phyloP scores from a whole-genome alignment of 2,797 vertebrate genomes.

The Chiroxiphia lanceolata region DNA sequence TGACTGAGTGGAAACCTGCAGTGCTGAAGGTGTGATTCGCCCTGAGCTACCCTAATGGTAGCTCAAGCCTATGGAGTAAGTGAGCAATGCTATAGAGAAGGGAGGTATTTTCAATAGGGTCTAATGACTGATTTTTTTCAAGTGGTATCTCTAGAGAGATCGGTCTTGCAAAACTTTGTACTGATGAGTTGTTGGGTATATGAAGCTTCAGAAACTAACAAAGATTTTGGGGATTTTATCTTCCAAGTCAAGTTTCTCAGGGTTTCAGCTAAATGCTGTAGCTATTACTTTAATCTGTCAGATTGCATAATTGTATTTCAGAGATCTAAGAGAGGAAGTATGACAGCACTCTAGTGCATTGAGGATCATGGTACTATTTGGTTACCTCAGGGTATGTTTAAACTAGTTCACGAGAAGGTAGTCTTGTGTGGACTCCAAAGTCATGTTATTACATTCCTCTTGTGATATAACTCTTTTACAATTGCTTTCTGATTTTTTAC shows the following conservation, averaged over 20 bases:
- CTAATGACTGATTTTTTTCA: neutral
- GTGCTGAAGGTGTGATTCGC: neutral
- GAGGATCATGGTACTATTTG: neutral
- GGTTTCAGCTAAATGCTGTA: neutral
- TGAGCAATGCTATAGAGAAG: neutral
- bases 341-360: neutral
- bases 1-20: neutral
- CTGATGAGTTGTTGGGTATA: neutral
- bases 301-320: neutral
- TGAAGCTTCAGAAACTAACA: rapidly evolving
- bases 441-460: neutral
- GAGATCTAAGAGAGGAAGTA: neutral
- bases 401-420: constrained; percentile 30
- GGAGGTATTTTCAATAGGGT: neutral
- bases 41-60: neutral
- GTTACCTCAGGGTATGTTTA: constrained; percentile 18
- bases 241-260: neutral
- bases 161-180: neutral
- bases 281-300: neutral
- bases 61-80: too few relatives aligned
- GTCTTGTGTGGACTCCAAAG: neutral
- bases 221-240: neutral
- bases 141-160: neutral
- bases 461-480: neutral
- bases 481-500: neutral